Evolutionary conservation across 2,797 vertebrate genomes (phyloP), one percentile per base, ranked within the genome.

Genomic region (Pseudochromis fuscus): DNA sequence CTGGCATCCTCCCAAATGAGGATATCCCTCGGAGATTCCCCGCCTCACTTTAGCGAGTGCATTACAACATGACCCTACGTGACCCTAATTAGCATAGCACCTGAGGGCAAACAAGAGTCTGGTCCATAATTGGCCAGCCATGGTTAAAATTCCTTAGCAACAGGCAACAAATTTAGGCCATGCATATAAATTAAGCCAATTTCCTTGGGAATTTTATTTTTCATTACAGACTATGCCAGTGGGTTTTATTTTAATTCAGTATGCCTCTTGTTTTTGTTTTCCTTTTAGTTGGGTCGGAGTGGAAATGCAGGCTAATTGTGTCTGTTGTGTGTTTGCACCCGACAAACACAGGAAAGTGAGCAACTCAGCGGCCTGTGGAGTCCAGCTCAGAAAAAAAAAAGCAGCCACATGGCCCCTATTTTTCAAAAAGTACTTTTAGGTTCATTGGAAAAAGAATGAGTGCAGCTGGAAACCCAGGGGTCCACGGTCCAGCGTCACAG

Each of bases 71-170:
- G 79, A 89, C 87, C 88, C 75, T 33, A 21, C 1, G 0, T 88
- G 87, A 88, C 89, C 90, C 83, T 89, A 77, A 90, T 94, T 93
- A 92, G 89, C 86, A 86, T 89, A 81, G 52, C 56, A 86, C 90
- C 90, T 84, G 78, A 82, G 79, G 89, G 83, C 75, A 61, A 72
- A 51, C 33, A 5, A 37, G 74, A 72, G 58, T 56, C 33, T 61
- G 77, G 21, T 37, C 53, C 77, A 65, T 88, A 91, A 93, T 90
- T 91, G 82, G 82, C 78, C 72, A 74, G 73, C 69, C 75, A 27
- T 55, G 56, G 58, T 81, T 85, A 62, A 70, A 84, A 83, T 75
- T 67, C 84, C 81, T 78, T 77, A 71, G 86, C 80, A 91, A 90
- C 89, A 69, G 80, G 71, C 72, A 87, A 76, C 64, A 82, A 55